phyloP scores from a whole-genome alignment of 2,888 invertebrate species.

The Latrodectus hesperus region DNA sequence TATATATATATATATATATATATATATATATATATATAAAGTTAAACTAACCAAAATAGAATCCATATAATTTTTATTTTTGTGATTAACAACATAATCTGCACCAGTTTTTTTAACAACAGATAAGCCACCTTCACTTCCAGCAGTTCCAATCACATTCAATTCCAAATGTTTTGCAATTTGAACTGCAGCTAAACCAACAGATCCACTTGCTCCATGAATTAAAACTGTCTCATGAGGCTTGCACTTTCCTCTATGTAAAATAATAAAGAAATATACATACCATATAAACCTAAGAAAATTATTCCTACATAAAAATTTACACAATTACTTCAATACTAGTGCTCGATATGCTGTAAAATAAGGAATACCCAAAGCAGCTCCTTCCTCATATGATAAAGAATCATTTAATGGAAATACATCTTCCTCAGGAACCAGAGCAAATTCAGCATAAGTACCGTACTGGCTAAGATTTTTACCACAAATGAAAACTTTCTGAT shows the following conservation, averaged over 20 bases:
- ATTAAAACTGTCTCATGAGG: conserved; percentile 77
- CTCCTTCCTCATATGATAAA: conserved; percentile 77
- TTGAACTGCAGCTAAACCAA: conserved; percentile 77
- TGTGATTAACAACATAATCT: conserved; percentile 77
- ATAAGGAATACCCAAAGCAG: conserved; percentile 78
- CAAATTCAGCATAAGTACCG: conserved; percentile 77
- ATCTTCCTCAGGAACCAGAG: conserved; percentile 73
- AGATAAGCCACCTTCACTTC: conserved; percentile 76
- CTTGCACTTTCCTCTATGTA: conserved; percentile 26
- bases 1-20: too few relatives aligned
- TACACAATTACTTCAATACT: conserved; percentile 75
- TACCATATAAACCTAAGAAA: too few relatives aligned
- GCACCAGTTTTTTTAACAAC: conserved; percentile 76
- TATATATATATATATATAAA: too few relatives aligned
- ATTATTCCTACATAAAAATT: too few relatives aligned
- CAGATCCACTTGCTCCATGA: conserved; percentile 79
- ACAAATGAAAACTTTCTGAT: conserved; percentile 76
- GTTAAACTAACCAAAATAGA: too few relatives aligned
- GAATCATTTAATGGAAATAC: conserved; percentile 75
- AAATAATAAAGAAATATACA: too few relatives aligned
- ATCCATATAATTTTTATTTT: conserved; percentile 74
- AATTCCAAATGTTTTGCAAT: conserved; percentile 75
- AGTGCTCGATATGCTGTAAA: conserved; percentile 79
- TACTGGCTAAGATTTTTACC: conserved; percentile 70
- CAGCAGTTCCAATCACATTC: conserved; percentile 78